Base-by-base conservation (phyloP, 53 echinoderm and acorn worm genomes). In the Paelopatides confundens region DNA sequence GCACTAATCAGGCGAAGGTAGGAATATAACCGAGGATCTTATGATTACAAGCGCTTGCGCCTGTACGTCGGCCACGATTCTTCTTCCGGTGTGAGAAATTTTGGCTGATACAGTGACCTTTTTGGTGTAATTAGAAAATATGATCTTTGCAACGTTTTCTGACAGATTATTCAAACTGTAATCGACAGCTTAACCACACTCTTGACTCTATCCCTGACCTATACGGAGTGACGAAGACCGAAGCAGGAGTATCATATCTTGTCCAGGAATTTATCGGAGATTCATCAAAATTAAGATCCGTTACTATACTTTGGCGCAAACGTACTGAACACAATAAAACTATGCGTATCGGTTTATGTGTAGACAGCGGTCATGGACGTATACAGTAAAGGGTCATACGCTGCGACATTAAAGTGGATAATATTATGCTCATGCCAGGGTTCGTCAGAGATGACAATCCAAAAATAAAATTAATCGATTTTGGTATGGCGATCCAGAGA, bases 251-350 rank as follows among this genome's bases (percentile, higher is more conserved):
- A 31, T 50, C 77, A 7, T 17, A 48, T 10, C 21, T 77, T 8
- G 77, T 77, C 28, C 77, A 77, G 28, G 51, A 77, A 31, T 77
- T 77, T 28, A 50, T 77, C 29, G 77, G 77, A 12, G 77, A 77
- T 30, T 27, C 47, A 2, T n/a, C n/a, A n/a, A n/a, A n/a, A n/a
- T 28, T 49, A 5, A 27, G 50, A 39, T 47, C n/a, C n/a, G n/a
- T 27, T 24, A 48, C 50, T 5, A 77, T 29, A n/a, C 48, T 77
- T 77, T 11, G 50, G 17, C 8, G 77, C 48, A 23, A 49, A 50
- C 1, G 77, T 77, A 27, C 13, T 77, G 5, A 26, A 46, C 11
- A 31, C 17, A 1, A 23, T 39, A 77, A 77, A 31, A 43, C 48
- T 2, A 28, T 27, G 29, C 26, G 30, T 9, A 28, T 77, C 9